Percentiles rank a stretch among this genome's conserved stretches.
These are phyloP conservation scores for Rhopalosiphum maidis DNA, from an alignment of 1,140 invertebrate species.

Conservation along the genomic window DNA sequence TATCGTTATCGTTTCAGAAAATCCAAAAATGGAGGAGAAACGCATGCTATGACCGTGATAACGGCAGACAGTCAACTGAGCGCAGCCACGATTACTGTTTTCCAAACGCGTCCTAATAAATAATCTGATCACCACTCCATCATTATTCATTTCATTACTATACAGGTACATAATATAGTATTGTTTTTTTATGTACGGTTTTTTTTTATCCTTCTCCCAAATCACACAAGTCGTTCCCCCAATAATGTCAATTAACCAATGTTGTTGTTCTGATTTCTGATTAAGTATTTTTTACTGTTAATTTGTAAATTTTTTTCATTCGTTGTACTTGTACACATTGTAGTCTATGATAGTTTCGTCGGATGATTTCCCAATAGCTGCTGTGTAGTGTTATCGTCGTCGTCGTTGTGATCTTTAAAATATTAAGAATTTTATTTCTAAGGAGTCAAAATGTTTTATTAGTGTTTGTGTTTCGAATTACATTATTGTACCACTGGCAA, in stretches of 20 bases:
- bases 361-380: not conserved
- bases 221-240: conserved; percentile 49
- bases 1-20: not conserved
- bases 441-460: not conserved
- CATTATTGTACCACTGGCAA: not conserved
- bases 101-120: conserved; percentile 43
- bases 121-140: conserved; percentile 48
- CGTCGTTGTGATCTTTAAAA: not conserved
- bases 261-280: conserved; percentile 31
- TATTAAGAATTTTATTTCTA: not conserved
- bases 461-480: conserved; percentile 27
- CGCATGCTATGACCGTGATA: not conserved
- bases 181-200: not conserved
- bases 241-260: conserved; percentile 44
- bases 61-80: not conserved
- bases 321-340: not conserved
- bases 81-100: conserved; percentile 36
- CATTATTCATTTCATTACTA: conserved; percentile 37
- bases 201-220: conserved; percentile 14
- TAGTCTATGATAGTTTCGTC: not conserved
- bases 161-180: not conserved
- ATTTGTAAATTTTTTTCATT: not conserved
- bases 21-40: not conserved
- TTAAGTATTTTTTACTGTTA: conserved; percentile 16
- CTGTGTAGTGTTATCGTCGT: not conserved